Base-by-base conservation (phyloP, 1,140 invertebrate species). In the Drosophila kanapiae region DNA sequence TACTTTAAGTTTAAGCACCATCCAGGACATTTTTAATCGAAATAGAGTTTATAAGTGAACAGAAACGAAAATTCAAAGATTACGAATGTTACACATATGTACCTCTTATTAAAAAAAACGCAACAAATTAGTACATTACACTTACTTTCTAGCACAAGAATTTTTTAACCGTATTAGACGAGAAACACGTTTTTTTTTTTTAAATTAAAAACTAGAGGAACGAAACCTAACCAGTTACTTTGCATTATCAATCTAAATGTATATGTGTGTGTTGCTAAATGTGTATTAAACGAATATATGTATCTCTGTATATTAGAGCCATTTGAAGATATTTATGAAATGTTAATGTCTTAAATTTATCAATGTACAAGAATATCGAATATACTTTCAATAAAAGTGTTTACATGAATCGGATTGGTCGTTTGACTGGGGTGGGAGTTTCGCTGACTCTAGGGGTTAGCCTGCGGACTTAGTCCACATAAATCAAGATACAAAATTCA, bases 221-320 rank as follows among this genome's bases (percentile, higher is more conserved):
- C 56, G 10, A 70, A 40, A 56, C 27, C 56, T 54, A 48, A 49
- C 64, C 51, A 18, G 42, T 71, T 77, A 71, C 27, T 71, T 81
- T 82, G 42, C 64, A 49, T 61, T 76, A 69, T 72, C 45, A 53
- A 58, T 74, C 56, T 74, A 72, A 72, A 72, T 86, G 76, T 83
- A 79, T 74, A 78, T 87, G 80, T 90, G 75, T 78, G 78, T 88
- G 83, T 87, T 87, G 80, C 83, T 88, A 87, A 80, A 88, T 88
- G 84, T 88, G 84, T 87, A 80, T 77, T 68, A 77, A 80, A 84
- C 47, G 42, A 77, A 68, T 60, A 68, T 53, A 58, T 80, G 62
- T 69, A 51, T 68, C 57, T 69, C 67, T 70, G 61, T 75, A 70
- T 59, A 61, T 63, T 83, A 82, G 47, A 56, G 45, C 56, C 62